A percentile compares a stretch with the other conserved stretches of the same genome.
phyloP scores from a whole-genome alignment of 2,888 invertebrate genomes.

The Himalopsyche kuldschensis region DNA sequence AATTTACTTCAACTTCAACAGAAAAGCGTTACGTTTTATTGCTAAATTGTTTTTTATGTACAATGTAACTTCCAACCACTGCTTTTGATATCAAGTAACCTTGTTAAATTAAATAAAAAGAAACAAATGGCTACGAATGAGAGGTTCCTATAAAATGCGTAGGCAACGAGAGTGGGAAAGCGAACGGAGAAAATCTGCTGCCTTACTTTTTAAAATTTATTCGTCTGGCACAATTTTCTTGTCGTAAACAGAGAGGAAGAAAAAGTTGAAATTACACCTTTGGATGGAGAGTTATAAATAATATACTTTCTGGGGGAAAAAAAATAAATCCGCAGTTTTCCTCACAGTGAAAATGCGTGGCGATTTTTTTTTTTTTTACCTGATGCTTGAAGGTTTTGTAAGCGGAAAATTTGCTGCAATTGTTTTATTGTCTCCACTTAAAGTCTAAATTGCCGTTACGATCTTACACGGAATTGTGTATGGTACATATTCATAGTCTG shows the following conservation, averaged over 20 bases:
- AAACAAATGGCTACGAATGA: neutral
- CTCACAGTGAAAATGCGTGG: neutral
- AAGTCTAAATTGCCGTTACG: too few relatives aligned
- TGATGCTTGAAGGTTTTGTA: neutral
- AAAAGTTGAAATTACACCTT: conserved; percentile 40
- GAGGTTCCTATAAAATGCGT: neutral
- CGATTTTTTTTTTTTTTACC: neutral
- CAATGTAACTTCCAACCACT: too few relatives aligned
- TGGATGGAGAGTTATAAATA: conserved; percentile 34
- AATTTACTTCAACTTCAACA: too few relatives aligned
- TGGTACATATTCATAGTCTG: too few relatives aligned
- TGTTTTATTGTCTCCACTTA: neutral
- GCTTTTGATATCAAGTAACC: too few relatives aligned
- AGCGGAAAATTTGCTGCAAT: neutral
- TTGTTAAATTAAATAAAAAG: too few relatives aligned
- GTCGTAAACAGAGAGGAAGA: conserved; percentile 32
- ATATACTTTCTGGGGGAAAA: conserved; percentile 29
- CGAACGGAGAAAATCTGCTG: neutral
- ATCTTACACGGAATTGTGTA: too few relatives aligned
- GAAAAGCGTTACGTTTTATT: too few relatives aligned
- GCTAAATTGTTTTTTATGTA: too few relatives aligned
- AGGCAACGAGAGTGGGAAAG: neutral
- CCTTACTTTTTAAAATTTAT: conserved; percentile 13
- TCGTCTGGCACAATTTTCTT: conserved; percentile 32
- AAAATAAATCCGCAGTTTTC: neutral